These are phyloP conservation scores for Laticauda colubrina DNA, from an alignment of 2,113 vertebrate species.

Conservation along the genomic window DNA sequence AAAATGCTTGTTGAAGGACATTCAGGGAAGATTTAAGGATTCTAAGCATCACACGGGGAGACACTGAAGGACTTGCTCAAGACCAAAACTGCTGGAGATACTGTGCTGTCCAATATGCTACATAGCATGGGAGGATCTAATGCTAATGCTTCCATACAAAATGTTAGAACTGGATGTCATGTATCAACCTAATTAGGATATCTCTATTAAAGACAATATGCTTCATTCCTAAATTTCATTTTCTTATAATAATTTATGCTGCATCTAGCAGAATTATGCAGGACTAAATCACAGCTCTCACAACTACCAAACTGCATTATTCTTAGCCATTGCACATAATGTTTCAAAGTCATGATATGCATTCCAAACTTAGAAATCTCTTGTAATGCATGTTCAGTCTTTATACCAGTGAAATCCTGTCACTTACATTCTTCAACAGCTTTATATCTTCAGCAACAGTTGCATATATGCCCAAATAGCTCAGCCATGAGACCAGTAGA, in stretches of 20 bases:
- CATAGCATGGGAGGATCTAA: not conserved
- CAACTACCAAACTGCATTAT: not conserved
- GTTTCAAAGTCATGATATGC: not conserved
- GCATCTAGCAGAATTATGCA: not conserved
- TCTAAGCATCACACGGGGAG: too few species aligned
- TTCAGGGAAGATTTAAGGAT: too few species aligned
- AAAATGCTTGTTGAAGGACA: too few species aligned
- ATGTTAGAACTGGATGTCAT: not conserved
- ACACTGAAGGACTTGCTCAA: too few species aligned
- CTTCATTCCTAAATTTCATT: not conserved
- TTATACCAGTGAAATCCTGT: not conserved
- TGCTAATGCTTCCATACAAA: not conserved
- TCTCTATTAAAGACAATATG: not conserved
- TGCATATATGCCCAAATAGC: slow-evolving; percentile 66
- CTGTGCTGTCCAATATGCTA: not conserved
- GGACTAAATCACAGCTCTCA: not conserved
- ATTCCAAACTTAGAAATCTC: not conserved
- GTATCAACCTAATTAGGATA: not conserved
- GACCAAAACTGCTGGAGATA: not conserved
- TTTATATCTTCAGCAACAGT: slow-evolving; percentile 52
- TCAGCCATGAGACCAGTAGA: slow-evolving; percentile 48
- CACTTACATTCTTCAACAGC: slow-evolving; percentile 57
- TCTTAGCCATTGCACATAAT: not conserved
- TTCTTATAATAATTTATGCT: not conserved
- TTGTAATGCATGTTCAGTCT: not conserved